Percentiles rank a stretch among this genome's conserved stretches.
These are phyloP conservation scores for Sepiola atlantica DNA, from an alignment of 2,888 invertebrate species.

Conservation along the genomic window DNA sequence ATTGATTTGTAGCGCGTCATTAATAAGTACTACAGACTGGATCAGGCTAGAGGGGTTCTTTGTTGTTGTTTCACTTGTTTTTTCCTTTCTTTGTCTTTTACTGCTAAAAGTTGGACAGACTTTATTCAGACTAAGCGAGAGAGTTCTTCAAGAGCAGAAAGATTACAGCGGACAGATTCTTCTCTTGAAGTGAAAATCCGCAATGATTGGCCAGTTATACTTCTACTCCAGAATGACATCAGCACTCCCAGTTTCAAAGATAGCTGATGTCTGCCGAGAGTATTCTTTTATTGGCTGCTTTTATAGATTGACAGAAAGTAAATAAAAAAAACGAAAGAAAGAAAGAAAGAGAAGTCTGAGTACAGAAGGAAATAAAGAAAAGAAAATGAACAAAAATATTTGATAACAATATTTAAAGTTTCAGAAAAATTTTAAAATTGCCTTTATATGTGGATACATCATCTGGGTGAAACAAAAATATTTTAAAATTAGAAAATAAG, in stretches of 20 bases:
- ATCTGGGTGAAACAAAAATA: too few relatives aligned
- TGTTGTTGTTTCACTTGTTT: neutral
- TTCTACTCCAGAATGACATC: neutral
- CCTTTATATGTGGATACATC: too few relatives aligned
- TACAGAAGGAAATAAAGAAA: too few relatives aligned
- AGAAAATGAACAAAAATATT: too few relatives aligned
- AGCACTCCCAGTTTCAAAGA: neutral
- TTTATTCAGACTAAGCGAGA: neutral
- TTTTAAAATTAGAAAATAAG: too few relatives aligned
- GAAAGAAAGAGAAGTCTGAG: neutral
- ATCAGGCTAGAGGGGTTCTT: neutral
- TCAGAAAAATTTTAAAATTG: too few relatives aligned
- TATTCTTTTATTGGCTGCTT: neutral
- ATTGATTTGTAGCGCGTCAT: constrained; percentile 16
- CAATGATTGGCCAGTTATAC: constrained; percentile 32
- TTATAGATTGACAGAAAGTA: neutral
- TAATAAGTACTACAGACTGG: constrained; percentile 21
- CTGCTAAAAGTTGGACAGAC: neutral
- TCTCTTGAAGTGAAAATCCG: constrained; percentile 32
- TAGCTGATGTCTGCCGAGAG: neutral
- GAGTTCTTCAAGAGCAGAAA: constrained; percentile 13
- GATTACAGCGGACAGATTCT: constrained; percentile 10
- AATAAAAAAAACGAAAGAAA: neutral
- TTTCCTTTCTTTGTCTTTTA: neutral
- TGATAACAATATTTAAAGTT: too few relatives aligned